A percentile compares a stretch with the other conserved stretches of the same genome.
phyloP scores from a whole-genome alignment of 2,113 vertebrate genomes.

The Mesitornis unicolor region DNA sequence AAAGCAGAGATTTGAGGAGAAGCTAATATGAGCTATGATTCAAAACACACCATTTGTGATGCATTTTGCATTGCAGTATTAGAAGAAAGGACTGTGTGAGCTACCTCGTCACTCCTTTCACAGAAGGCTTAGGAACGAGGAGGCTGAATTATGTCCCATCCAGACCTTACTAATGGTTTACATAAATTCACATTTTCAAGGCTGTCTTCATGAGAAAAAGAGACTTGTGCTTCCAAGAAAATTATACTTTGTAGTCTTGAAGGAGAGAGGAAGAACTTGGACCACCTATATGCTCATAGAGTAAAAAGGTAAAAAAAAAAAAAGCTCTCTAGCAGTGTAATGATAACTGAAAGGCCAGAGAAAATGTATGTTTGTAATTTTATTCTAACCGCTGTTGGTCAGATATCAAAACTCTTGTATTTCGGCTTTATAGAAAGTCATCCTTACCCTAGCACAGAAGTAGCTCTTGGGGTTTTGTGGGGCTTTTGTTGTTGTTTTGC shows the following conservation, averaged over 20 bases:
- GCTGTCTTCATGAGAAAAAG: neutral
- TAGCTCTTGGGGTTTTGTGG: neutral
- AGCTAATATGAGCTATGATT: neutral
- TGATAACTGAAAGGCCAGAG: neutral
- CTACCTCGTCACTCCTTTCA: neutral
- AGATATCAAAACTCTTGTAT: neutral
- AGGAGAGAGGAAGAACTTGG: slow-evolving; percentile 16
- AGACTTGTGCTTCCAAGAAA: neutral
- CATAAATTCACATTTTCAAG: slow-evolving; percentile 16
- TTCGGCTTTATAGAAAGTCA: neutral
- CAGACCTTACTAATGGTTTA: neutral
- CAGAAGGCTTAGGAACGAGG: neutral
- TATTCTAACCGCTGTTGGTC: neutral
- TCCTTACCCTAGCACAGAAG: neutral
- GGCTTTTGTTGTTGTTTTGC: neutral
- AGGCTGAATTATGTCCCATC: neutral
- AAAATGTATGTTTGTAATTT: neutral
- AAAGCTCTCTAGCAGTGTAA: neutral
- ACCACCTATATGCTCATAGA: neutral
- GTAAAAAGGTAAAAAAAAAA: slow-evolving; percentile 31
- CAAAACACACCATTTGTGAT: neutral
- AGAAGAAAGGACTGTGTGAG: neutral
- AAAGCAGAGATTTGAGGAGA: neutral
- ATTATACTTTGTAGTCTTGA: neutral
- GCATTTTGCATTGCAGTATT: neutral